Base-by-base conservation (phyloP, 2,113 vertebrate genomes). In the Nesogale talazaci region DNA sequence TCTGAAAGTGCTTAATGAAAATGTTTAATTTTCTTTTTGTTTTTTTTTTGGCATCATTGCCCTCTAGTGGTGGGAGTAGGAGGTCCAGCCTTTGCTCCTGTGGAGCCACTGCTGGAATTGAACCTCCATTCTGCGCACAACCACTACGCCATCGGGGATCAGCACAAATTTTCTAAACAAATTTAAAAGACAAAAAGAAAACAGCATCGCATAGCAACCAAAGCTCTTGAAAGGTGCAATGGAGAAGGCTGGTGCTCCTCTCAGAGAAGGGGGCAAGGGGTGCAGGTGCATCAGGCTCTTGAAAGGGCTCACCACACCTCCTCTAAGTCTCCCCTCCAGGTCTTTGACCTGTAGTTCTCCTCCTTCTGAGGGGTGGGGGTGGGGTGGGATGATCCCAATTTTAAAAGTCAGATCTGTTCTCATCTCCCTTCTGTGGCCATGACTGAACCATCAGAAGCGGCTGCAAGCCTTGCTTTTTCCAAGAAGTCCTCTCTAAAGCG, bases 1-100 rank as follows among this genome's bases (percentile, higher is more conserved):
- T 91, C 42, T 88, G 27, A 77, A 94, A 78, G 27, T 76, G 29
- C 7, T 11, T 74, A 83, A 86, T 88, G 93, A 92, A 94, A 92
- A 78, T 86, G 34, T 82, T 89, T 22, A 77, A 20, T 74, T 38
- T n/a, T n/a, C n/a, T n/a, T n/a, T n/a, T n/a, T n/a, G n/a, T n/a
- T n/a, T n/a, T n/a, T n/a, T n/a, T n/a, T n/a, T n/a, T n/a, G n/a
- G n/a, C n/a, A n/a, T n/a, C n/a, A n/a, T n/a, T n/a, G n/a, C n/a
- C n/a, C n/a, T n/a, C n/a, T n/a, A n/a, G n/a, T n/a, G n/a, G n/a
- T n/a, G n/a, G n/a, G n/a, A n/a, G n/a, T n/a, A n/a, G n/a, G n/a
- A n/a, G n/a, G n/a, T n/a, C n/a, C n/a, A n/a, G n/a, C n/a, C n/a
- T n/a, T n/a, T n/a, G n/a, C n/a, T n/a, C n/a, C n/a, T n/a, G n/a